phyloP scores from a whole-genome alignment of 2,888 invertebrate genomes.

The Calliphora vomitoria region DNA sequence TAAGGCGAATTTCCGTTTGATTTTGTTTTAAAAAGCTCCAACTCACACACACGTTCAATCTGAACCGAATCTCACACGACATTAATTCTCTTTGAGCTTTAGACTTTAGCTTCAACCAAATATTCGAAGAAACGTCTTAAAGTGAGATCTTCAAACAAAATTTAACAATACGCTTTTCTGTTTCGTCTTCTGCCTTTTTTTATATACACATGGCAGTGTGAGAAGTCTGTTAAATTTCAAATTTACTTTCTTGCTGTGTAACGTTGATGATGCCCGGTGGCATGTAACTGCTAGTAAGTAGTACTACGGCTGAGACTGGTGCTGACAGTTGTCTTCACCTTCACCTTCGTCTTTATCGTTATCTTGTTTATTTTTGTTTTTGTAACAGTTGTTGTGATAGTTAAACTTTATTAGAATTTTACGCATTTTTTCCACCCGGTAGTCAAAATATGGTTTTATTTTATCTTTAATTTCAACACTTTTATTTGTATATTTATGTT shows the following conservation, averaged over 20 bases:
- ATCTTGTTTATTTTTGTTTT: not conserved
- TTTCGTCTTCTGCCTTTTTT: not conserved
- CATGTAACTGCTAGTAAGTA: conserved; percentile 78
- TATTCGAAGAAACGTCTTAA: not conserved
- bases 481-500: not conserved
- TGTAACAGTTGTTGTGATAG: conserved; percentile 9
- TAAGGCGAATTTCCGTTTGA: not conserved
- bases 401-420: conserved; percentile 27
- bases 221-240: conserved; percentile 24
- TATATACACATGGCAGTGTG: conserved; percentile 1
- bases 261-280: conserved; percentile 78
- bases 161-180: not conserved
- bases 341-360: conserved; percentile 5
- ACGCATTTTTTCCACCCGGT: conserved; percentile 12
- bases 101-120: conserved; percentile 33
- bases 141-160: conserved; percentile 9
- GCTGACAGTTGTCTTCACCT: not conserved
- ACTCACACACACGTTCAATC: conserved; percentile 51
- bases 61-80: conserved; percentile 42
- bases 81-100: conserved; percentile 49
- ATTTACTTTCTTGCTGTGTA: conserved; percentile 37
- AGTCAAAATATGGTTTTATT: conserved; percentile 18
- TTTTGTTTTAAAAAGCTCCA: not conserved
- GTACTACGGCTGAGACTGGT: not conserved
- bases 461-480: not conserved